Conservation (phyloP, 2,888 invertebrate species). For the Lampropteryx suffumata region DNA sequence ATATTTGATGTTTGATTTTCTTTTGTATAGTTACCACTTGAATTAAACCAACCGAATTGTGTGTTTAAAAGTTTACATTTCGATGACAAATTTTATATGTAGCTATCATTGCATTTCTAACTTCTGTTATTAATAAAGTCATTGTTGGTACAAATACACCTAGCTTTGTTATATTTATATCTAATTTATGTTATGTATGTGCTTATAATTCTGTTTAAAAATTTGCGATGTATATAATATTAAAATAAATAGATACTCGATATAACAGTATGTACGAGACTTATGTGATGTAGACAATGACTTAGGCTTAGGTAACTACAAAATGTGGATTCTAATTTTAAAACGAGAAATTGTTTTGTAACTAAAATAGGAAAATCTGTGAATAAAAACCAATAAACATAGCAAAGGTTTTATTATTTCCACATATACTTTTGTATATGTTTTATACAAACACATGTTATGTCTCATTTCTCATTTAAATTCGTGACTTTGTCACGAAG, state of each 20-base stretch:
- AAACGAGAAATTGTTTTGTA: constrained; percentile 75
- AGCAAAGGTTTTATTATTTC: constrained; percentile 51
- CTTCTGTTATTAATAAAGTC: too few species aligned
- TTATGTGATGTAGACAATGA: constrained; percentile 75
- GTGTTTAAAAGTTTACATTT: too few species aligned
- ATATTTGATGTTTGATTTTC: not conserved
- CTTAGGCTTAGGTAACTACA: constrained; percentile 76
- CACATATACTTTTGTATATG: constrained; percentile 8
- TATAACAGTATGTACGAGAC: constrained; percentile 42
- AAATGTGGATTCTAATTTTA: constrained; percentile 71
- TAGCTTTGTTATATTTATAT: constrained; percentile 2
- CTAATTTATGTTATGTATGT: not conserved
- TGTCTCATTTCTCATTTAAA: too few species aligned
- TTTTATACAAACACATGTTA: not conserved
- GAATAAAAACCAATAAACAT: constrained; percentile 81
- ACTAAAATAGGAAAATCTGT: constrained; percentile 76
- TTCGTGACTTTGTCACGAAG: too few species aligned
- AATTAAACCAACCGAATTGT: not conserved
- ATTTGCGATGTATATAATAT: constrained; percentile 30
- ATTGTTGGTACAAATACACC: too few species aligned
- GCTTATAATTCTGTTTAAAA: constrained; percentile 2
- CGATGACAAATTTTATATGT: not conserved
- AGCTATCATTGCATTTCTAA: not conserved
- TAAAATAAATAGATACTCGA: constrained; percentile 35
- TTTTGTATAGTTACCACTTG: constrained; percentile 23